A percentile compares a stretch with the other conserved stretches of the same genome.
Evolutionary conservation across 1,140 invertebrate species (phyloP).

Genomic region (Alviniconcha marisindica): DNA sequence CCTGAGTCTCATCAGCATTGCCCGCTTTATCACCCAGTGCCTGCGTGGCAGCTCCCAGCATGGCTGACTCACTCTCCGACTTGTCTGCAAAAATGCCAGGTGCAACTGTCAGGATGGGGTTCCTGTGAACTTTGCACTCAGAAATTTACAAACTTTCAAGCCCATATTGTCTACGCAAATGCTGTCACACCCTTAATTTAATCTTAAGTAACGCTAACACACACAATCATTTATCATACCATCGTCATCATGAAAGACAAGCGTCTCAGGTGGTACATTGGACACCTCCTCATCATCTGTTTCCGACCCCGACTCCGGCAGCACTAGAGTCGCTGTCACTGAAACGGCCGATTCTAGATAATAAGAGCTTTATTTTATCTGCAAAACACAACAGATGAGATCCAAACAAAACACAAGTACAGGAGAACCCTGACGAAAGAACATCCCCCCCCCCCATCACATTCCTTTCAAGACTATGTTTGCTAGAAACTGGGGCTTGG

Average conservation of each 20-base stretch:
- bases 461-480: too few relatives aligned
- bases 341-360: background rate
- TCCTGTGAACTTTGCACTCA: too few relatives aligned
- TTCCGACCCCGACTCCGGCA: constrained; percentile 61
- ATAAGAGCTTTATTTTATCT: too few relatives aligned
- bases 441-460: too few relatives aligned
- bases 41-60: constrained; percentile 3
- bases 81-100: background rate
- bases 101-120: too few relatives aligned
- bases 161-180: too few relatives aligned
- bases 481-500: too few relatives aligned
- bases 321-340: constrained; percentile 49
- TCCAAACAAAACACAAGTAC: too few relatives aligned
- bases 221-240: constrained; percentile 1
- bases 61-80: background rate
- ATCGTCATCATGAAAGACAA: constrained; percentile 36
- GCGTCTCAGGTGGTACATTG: constrained; percentile 39
- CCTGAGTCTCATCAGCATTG: background rate
- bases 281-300: constrained; percentile 50
- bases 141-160: too few relatives aligned
- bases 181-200: background rate
- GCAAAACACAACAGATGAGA: too few relatives aligned
- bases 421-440: too few relatives aligned
- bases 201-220: too few relatives aligned
- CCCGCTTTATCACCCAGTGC: background rate